Evolutionary conservation across 2,113 vertebrate species (phyloP).

Genomic region (Lepisosteus osseus): DNA sequence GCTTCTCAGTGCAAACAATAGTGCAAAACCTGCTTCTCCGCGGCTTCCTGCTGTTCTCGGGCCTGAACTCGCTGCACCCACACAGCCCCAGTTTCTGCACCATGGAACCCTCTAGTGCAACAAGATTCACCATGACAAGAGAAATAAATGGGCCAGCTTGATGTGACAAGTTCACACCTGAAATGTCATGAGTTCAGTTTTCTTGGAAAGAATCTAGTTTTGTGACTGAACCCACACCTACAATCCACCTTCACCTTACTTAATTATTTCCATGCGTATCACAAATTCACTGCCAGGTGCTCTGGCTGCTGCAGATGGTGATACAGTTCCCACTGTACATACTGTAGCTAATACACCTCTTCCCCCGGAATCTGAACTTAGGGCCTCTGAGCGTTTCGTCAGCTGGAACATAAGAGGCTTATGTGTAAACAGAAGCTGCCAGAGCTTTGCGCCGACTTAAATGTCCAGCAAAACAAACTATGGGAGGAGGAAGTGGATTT

Average conservation of each 20-base stretch:
- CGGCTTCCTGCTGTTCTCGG: too few species aligned
- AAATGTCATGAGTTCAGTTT: too few species aligned
- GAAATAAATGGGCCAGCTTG: too few species aligned
- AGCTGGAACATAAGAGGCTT: slow-evolving; percentile 66
- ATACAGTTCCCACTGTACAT: not conserved
- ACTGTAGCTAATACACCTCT: slow-evolving; percentile 29
- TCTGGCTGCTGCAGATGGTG: not conserved
- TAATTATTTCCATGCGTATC: slow-evolving; percentile 40
- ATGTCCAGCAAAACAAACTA: slow-evolving; percentile 18
- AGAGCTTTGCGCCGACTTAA: slow-evolving; percentile 1
- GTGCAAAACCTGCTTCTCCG: too few species aligned
- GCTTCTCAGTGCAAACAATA: not conserved
- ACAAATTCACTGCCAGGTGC: not conserved
- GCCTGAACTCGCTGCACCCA: too few species aligned
- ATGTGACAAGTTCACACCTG: not conserved
- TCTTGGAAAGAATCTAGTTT: not conserved
- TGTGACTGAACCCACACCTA: not conserved
- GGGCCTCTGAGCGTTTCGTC: slow-evolving; percentile 61
- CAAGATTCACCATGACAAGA: too few species aligned
- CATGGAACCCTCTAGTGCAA: too few species aligned
- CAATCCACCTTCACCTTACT: slow-evolving; percentile 24
- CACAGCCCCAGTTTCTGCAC: too few species aligned
- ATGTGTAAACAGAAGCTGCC: slow-evolving; percentile 51
- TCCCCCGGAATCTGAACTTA: slow-evolving; percentile 29
- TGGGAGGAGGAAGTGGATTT: not conserved